Base-by-base conservation (phyloP, 1,140 invertebrate genomes). In the Diprion similis region DNA sequence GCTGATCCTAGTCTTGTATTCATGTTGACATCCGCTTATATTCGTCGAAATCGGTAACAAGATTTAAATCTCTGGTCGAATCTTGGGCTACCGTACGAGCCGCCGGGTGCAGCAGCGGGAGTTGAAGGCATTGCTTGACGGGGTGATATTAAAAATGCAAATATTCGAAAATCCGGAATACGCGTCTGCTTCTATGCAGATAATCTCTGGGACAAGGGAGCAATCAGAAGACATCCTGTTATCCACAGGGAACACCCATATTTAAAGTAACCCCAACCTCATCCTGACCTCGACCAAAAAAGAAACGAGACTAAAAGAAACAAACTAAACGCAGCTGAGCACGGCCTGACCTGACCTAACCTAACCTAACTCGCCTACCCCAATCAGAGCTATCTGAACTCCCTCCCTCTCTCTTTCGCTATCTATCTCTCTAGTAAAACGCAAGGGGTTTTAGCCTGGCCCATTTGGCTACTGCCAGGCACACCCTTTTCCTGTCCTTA, bases 201-300 rank as follows among this genome's bases (percentile, higher is more conserved):
- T 81, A 81, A 81, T 82, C 80, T 78, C 72, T 68, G 69, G 77
- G 80, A 83, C 81, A 83, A 83, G 79, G 75, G 79, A 75, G 79
- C 80, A 82, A 83, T 83, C 82, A 82, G 76, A 77, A 48, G 78
- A 77, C 80, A 83, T 82, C 78, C 80, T 83, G 82, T 83, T 82
- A 83, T 83, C 79, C 81, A 70, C 8, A 72, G 79, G 80, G 78
- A 80, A 82, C 81, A 81, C 78, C 81, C 81, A 79, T 82, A 77
- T 73, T 81, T 79, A 78, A 80, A 73, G 13, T 17, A 59, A 59
- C 6, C 51, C 51, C 51, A 17, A 15, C 51, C 51, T 59, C 51
- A 8, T 17, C 11, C 51, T 37, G 24, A 37, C 24, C 24, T 37
- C 24, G 24, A 37, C 24, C 24, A 37, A 37, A 37, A 37, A 37